These are phyloP conservation scores for Poeciliopsis infans DNA, from an alignment of 2,797 vertebrate species.

Conservation along the genomic window DNA sequence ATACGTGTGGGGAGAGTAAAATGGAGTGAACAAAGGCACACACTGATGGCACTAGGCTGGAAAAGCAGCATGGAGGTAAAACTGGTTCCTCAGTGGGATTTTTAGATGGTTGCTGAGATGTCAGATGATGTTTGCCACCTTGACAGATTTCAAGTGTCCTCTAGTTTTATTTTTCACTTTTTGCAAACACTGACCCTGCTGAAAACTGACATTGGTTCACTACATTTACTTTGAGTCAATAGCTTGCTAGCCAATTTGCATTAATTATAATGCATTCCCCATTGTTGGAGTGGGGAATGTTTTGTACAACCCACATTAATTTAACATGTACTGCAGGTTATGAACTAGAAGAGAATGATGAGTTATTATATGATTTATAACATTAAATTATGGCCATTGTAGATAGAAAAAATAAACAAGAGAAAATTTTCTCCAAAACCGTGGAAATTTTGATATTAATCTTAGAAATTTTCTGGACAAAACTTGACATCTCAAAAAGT, in stretches of 20 bases:
- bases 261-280: background rate
- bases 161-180: conserved; percentile 2
- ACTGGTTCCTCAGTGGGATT: conserved; percentile 45
- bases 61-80: conserved; percentile 22
- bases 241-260: background rate
- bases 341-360: background rate
- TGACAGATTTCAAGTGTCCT: background rate
- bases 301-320: background rate
- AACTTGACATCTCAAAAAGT: too few relatives aligned
- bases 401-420: too few relatives aligned
- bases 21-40: conserved; percentile 23
- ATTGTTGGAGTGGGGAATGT: background rate
- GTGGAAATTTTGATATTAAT: too few relatives aligned
- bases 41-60: conserved; percentile 21
- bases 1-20: conserved; percentile 52
- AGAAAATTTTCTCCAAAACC: too few relatives aligned
- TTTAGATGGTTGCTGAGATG: conserved; percentile 27
- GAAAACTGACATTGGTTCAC: background rate
- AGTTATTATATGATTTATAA: background rate
- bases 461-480: too few relatives aligned
- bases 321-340: background rate
- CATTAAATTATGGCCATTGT: too few relatives aligned
- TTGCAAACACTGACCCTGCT: background rate
- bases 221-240: background rate
- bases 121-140: conserved; percentile 20